Base-by-base conservation (phyloP, 2,888 invertebrate genomes). In the Marasmarcha lunaedactyla region DNA sequence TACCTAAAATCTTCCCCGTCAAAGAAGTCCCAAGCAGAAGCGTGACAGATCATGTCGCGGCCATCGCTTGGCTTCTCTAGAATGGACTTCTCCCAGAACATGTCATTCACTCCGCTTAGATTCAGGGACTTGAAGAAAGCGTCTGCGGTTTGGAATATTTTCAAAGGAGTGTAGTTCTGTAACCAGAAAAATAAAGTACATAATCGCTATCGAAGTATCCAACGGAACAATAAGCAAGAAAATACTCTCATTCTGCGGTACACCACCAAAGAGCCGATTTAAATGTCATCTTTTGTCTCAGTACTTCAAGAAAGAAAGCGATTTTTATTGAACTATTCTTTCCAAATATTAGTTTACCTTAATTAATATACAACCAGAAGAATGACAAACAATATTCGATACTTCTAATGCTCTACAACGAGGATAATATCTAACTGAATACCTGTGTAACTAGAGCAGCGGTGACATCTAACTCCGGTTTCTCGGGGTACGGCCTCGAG, bases 11-110 rank as follows among this genome's bases (percentile, higher is more conserved):
- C 95, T 64, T 92, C 86, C 13, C 85, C 85, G 47, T 93, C 87
- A 50, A 85, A 93, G 60, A 95, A 94, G 62, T 95, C 94, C 91
- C 94, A 95, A 10, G 95, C 94, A 0, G 93, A 92, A 0, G 95
- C 94, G 54, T 95, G 93, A 58, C 96, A 97, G 2, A 93, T 79
- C 54, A 94, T 71, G 2, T 94, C 91, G 1, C 88, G 70, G 0
- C 87, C 87, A 55, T 90, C 90, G 0, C 74, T 57, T 0, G 93
- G 93, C 54, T 93, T 94, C 51, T 90, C 90, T 33, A 97, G 84
- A 35, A 96, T 91, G 0, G 95, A 95, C 37, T 87, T 88, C 20
- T 91, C 86, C 96, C 96, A 96, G 69, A 95, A 95, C 2, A 78
- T 51, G 15, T 90, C 87, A 0, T 94, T 90, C 87, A 95, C 88